Conservation (phyloP, 2,113 vertebrate genomes). For the Deroptyus accipitrinus region DNA sequence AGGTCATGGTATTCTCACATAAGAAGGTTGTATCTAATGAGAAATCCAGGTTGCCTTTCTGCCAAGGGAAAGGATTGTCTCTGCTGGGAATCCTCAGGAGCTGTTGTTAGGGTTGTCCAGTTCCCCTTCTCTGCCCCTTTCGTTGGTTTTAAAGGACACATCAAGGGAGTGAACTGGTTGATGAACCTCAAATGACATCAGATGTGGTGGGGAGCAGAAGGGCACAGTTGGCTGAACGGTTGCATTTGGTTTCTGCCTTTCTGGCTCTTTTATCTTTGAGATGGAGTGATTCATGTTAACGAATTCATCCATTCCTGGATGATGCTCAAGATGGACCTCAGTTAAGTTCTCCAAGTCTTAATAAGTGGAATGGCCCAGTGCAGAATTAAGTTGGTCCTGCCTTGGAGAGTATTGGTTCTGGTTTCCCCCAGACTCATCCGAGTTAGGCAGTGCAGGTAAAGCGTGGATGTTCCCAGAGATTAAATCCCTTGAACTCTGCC, state of each 20-base stretch:
- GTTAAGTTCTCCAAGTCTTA: background rate
- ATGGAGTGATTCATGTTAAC: background rate
- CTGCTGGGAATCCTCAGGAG: background rate
- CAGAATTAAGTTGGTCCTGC: background rate
- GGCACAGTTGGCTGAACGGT: background rate
- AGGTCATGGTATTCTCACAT: background rate
- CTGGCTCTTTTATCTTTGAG: background rate
- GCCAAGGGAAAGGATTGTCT: background rate
- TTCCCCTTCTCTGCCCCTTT: background rate
- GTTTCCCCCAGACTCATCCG: background rate
- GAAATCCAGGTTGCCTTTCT: background rate
- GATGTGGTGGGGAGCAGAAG: background rate
- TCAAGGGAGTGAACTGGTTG: background rate
- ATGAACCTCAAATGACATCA: background rate
- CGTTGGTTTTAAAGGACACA: background rate
- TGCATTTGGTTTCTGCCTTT: background rate
- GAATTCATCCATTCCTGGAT: too few relatives aligned
- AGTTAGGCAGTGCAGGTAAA: background rate
- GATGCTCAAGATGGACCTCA: background rate
- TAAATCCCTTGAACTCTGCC: background rate
- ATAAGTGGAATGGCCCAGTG: background rate
- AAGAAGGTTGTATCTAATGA: background rate
- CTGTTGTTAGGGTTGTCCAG: rapidly evolving
- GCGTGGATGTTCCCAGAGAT: background rate
- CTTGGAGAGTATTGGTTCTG: background rate